phyloP scores from a whole-genome alignment of 2,888 invertebrate genomes.

The Erebia ligea region DNA sequence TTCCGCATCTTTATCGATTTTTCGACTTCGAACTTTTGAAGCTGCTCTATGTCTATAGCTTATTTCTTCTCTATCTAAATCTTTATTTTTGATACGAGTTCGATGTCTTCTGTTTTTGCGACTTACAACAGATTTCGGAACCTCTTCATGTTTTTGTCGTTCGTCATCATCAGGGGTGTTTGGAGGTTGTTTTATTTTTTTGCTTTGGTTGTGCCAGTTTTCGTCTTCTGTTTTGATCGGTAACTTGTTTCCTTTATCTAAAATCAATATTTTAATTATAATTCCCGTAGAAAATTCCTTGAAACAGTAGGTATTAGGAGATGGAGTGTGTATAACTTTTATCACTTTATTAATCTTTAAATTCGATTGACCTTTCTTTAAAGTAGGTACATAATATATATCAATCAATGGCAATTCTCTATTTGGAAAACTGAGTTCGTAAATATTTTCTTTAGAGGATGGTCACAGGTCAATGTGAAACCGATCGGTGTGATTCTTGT shows the following conservation, averaged over 20 bases:
- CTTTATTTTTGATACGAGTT: constrained; percentile 39
- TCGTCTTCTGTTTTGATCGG: constrained; percentile 28
- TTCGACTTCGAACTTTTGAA: constrained; percentile 47
- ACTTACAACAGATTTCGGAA: constrained; percentile 28
- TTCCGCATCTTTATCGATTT: constrained; percentile 42
- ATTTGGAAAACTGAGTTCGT: background rate
- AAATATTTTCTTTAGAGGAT: too few species aligned
- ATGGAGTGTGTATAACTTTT: background rate
- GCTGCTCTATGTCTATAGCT: constrained; percentile 16
- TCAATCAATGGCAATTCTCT: too few species aligned
- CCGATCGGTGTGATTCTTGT: too few species aligned
- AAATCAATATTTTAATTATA: constrained; percentile 2
- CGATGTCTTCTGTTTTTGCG: constrained; percentile 28
- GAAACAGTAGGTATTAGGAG: background rate
- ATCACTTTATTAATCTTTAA: background rate
- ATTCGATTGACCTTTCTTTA: background rate
- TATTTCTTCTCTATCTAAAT: constrained; percentile 12
- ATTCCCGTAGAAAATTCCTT: background rate
- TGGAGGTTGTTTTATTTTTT: constrained; percentile 17
- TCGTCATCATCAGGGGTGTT: constrained; percentile 28
- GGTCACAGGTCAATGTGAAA: too few species aligned
- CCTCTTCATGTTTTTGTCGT: constrained; percentile 23
- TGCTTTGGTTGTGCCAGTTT: constrained; percentile 29
- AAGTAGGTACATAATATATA: too few species aligned
- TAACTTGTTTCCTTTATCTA: constrained; percentile 28